phyloP scores from a whole-genome alignment of 2,113 vertebrate genomes.

The Anarrhichthys ocellatus region DNA sequence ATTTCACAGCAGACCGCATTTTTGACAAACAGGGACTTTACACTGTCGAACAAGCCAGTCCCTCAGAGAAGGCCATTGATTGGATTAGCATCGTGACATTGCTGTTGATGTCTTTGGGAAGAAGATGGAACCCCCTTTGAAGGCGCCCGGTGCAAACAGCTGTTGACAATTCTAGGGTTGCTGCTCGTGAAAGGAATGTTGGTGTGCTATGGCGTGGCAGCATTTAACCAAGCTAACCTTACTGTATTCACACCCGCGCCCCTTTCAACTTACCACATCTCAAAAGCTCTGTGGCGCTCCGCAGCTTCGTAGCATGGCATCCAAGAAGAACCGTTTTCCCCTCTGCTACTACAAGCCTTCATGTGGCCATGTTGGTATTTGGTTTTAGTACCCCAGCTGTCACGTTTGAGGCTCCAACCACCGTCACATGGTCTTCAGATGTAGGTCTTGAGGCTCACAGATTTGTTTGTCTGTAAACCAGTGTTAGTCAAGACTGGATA shows the following conservation, averaged over 20 bases:
- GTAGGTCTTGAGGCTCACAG: slow-evolving; percentile 9
- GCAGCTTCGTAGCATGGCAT: slow-evolving; percentile 17
- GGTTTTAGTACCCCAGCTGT: slow-evolving; percentile 48
- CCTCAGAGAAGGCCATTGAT: slow-evolving; percentile 46
- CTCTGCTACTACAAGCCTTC: slow-evolving; percentile 28
- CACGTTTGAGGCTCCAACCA: not conserved
- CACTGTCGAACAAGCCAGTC: slow-evolving; percentile 43
- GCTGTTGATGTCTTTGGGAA: slow-evolving; percentile 50
- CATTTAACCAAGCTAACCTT: slow-evolving; percentile 49
- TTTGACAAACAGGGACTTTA: slow-evolving; percentile 64
- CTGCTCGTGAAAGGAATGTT: slow-evolving; percentile 41
- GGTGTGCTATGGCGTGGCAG: slow-evolving; percentile 22
- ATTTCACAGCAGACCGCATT: slow-evolving; percentile 57
- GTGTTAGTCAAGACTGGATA: slow-evolving; percentile 9
- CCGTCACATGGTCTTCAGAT: slow-evolving; percentile 45
- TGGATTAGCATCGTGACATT: slow-evolving; percentile 58
- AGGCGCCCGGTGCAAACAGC: slow-evolving; percentile 44
- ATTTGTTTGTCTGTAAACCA: not conserved
- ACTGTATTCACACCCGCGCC: slow-evolving; percentile 38
- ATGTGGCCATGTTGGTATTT: slow-evolving; percentile 58
- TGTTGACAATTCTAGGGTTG: slow-evolving; percentile 52
- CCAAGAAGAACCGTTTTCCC: slow-evolving; percentile 2
- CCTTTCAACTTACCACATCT: slow-evolving; percentile 31
- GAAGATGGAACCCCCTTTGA: slow-evolving; percentile 29
- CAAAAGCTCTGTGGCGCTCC: slow-evolving; percentile 32